Conservation (phyloP, 2,888 invertebrate genomes). For the Stramonita haemastoma region DNA sequence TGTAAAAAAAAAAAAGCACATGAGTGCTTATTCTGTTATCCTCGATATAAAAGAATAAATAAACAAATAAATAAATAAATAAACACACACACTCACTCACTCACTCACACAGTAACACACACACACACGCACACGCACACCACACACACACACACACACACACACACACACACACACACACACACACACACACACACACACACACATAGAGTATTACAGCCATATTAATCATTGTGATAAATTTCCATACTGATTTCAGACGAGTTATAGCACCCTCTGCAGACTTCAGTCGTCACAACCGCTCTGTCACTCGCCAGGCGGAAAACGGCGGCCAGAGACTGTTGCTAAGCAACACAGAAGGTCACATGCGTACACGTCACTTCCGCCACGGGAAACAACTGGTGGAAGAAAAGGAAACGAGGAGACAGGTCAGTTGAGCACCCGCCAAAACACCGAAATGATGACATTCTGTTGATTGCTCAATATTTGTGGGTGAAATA, state of each 20-base stretch:
- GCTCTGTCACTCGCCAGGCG: not conserved
- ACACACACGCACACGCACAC: no score
- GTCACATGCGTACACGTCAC: not conserved
- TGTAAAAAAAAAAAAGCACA: no score
- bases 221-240: not conserved
- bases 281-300: no score
- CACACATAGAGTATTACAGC: not conserved
- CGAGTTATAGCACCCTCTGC: no score
- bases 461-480: no score
- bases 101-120: no score
- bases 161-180: not conserved
- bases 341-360: constrained; percentile 2
- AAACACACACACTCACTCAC: no score
- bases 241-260: no score
- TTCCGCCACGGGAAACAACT: not conserved
- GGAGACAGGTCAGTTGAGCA: not conserved
- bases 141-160: not conserved
- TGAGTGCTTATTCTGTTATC: no score
- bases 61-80: no score
- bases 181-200: not conserved
- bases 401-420: not conserved
- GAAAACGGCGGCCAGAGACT: constrained; percentile 13
- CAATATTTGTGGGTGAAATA: no score
- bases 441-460: not conserved
- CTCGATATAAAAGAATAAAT: no score